Evolutionary conservation across 2,113 vertebrate species (phyloP), one percentile per base, ranked within the genome.

Genomic region (Petrocephalus microphthalmus): DNA sequence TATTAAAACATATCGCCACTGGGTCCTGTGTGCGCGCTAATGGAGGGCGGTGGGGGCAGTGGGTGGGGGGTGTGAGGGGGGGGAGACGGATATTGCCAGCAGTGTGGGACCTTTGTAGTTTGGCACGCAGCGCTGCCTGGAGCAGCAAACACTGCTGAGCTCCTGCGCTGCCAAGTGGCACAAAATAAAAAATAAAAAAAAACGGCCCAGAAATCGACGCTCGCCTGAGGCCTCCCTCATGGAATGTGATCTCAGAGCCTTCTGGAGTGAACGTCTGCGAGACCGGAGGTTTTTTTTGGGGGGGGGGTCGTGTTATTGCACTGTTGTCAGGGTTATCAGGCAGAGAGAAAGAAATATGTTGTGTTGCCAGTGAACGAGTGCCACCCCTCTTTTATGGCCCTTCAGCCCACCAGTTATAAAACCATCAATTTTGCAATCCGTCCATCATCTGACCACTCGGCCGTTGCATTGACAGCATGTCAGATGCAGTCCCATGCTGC

Each of bases 221-320:
- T 49, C 56, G 89, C 93, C 92, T 86, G 47, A 89, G 90, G 91
- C 88, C 88, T 83, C 60, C 86, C 84, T 91, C 87, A 91, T 89
- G 92, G 89, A 92, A 91, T 90, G 91, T 88, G 89, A 92, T 90
- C 90, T 71, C 89, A 87, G 88, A 89, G 91, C 56, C 84, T 90
- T 91, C 71, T 89, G 89, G 33, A 91, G 90, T 49, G 13, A 82
- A 89, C 84, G 88, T 87, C 88, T 87, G 60, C 49, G 37, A 49
- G 82, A 82, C 90, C 54, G 67, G 51, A 47, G 71, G 74, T 84
- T n/a, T n/a, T n/a, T n/a, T n/a, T 54, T 45, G 25, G 37, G 51
- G n/a, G 45, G 67, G 56, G 56, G 85, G 20, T 45, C 45, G 29
- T 53, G 89, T 52, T 17, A 52, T 74, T 47, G 13, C 84, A 54